Base-by-base conservation (phyloP, 2,113 vertebrate species). In the Bos taurus region DNA sequence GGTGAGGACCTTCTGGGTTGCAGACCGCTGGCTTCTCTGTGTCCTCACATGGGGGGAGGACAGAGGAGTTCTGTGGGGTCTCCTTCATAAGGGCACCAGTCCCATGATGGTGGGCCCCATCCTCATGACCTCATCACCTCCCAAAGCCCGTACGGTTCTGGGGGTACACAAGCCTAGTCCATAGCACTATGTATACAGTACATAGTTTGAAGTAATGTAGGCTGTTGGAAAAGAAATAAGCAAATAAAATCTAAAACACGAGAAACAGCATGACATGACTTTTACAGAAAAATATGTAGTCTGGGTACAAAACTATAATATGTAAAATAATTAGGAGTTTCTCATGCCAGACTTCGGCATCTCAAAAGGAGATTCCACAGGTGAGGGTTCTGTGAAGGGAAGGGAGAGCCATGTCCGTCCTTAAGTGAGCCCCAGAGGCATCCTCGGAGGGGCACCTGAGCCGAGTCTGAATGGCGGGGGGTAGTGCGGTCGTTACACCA, bases 141-240 rank as follows among this genome's bases (percentile, higher is more conserved):
- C 60, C 60, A 40, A 56, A 67, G 48, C 17, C 48, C 2, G 3
- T 60, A 21, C 17, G 17, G 15, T 25, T 78, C 16, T 7, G 15
- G 33, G 33, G 7, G 16, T 7, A 94, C 17, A 43, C 21, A 81
- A 17, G 28, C 48, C 1, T 36, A 46, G 40, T 57, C 30, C 33
- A 1, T 36, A 36, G 52, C 59, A 4, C 12, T 1, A 1, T 1
- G 40, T 59, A 10, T 33, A 11, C 0, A 0, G 78, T 6, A 10
- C 1, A 4, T 19, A 56, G 87, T 40, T 87, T 28, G 25, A 4
- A 13, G 30, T 12, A 1, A 26, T 0, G 13, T 16, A 3, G 33
- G 21, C 21, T 33, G 10, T 26, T 40, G 86, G 16, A 9, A 30
- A 57, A 52, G 25, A 88, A 56, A 60, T 3, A 57, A 67, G 30